A percentile compares a stretch with the other conserved stretches of the same genome.
These are phyloP conservation scores for Rhopalosiphum maidis DNA, from an alignment of 1,140 invertebrate species.

Conservation along the genomic window DNA sequence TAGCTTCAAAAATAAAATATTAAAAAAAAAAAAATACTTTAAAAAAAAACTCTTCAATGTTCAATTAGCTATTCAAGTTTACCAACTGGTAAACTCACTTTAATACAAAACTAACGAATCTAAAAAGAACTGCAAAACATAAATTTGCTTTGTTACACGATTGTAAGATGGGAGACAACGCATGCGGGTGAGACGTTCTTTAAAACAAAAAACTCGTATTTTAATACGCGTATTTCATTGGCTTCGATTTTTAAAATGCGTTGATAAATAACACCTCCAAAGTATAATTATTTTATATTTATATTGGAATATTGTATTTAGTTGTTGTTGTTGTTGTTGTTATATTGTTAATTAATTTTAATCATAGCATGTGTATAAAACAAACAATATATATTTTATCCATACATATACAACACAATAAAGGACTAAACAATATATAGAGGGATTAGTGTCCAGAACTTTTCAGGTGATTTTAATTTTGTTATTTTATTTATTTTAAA, in stretches of 20 bases:
- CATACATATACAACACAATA: background rate
- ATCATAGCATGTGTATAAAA: background rate
- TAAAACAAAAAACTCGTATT: too few species aligned
- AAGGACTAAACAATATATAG: background rate
- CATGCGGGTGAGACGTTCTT: too few species aligned
- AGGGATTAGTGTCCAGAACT: background rate
- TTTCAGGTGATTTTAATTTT: background rate
- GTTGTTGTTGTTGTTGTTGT: background rate
- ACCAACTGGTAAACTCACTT: too few species aligned
- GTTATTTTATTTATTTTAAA: conserved; percentile 5
- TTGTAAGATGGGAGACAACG: too few species aligned
- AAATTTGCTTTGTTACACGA: too few species aligned
- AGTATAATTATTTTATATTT: background rate
- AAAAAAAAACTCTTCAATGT: too few species aligned
- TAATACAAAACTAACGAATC: too few species aligned
- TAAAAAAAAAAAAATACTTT: too few species aligned
- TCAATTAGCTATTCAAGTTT: too few species aligned
- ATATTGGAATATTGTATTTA: background rate
- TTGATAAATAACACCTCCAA: background rate
- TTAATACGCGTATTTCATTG: background rate
- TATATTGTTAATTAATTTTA: background rate
- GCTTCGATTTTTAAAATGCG: background rate
- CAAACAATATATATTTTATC: background rate
- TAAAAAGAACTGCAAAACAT: too few species aligned
- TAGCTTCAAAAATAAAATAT: too few species aligned